Evolutionary conservation across 2,113 vertebrate genomes (phyloP).

Genomic region (Hemiprocne comata): DNA sequence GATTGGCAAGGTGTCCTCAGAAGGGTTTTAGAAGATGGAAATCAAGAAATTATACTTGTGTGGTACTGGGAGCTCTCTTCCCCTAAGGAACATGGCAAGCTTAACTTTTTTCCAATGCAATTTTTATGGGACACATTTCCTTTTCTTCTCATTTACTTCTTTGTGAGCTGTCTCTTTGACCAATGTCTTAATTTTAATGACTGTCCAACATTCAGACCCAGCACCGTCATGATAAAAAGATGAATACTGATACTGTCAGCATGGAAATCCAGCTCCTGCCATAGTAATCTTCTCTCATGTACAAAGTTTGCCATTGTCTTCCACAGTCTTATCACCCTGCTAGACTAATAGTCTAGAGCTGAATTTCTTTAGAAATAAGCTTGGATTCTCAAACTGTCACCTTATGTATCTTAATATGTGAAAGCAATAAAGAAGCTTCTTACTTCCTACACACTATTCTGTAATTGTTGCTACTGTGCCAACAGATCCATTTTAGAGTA

Average conservation of each 20-base stretch:
- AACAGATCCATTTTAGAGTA: slow-evolving; percentile 14
- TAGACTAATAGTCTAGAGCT: neutral
- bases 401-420: neutral
- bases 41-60: neutral
- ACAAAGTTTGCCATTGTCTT: neutral
- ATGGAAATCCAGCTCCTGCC: neutral
- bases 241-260: neutral
- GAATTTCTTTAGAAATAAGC: neutral
- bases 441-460: neutral
- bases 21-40: neutral
- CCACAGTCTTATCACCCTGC: neutral
- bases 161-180: neutral
- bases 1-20: neutral
- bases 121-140: neutral
- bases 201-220: neutral
- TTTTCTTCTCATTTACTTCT: neutral
- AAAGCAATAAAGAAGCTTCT: slow-evolving; percentile 11
- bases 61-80: neutral
- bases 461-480: neutral
- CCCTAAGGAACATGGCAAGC: fast-evolving
- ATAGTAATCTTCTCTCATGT: neutral
- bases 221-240: neutral
- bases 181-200: fast-evolving
- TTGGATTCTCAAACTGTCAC: neutral
- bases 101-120: neutral